Conservation (phyloP, 92 coral and sea anemone species). For the Umimayanthus chanpuru region DNA sequence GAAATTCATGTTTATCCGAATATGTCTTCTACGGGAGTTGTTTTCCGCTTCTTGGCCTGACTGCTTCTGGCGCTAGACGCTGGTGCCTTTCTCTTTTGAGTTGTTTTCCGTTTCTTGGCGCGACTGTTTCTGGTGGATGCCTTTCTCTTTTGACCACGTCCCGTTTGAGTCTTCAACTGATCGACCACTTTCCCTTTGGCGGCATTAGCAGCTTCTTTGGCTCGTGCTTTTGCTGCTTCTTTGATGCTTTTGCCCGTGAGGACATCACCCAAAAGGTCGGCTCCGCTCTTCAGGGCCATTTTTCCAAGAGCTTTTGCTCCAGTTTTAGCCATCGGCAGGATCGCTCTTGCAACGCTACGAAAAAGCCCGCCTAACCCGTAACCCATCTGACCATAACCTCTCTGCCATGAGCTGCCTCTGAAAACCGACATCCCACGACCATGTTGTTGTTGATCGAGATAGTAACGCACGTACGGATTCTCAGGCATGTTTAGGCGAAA, state of each 20-base stretch:
- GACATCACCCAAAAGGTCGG: not conserved
- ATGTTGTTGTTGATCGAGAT: not conserved
- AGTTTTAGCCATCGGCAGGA: not conserved
- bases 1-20: too few relatives aligned
- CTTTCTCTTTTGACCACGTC: not conserved
- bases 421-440: too few relatives aligned
- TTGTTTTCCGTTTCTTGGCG: not conserved
- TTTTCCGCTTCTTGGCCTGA: too few relatives aligned
- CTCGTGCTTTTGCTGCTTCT: not conserved
- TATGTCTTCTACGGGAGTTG: too few relatives aligned
- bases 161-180: too few relatives aligned
- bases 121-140: not conserved
- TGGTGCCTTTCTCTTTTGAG: too few relatives aligned
- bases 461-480: not conserved
- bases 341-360: not conserved
- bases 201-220: not conserved
- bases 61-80: too few relatives aligned
- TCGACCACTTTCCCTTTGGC: too few relatives aligned
- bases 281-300: not conserved
- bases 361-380: not conserved
- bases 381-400: not conserved
- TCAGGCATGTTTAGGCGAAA: not conserved
- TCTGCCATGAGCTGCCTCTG: not conserved
- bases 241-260: not conserved
- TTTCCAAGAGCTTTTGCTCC: not conserved